A percentile compares a stretch with the other conserved stretches of the same genome.
Conservation (phyloP, 2,888 invertebrate genomes). For the Acrocyrtus sp. region DNA sequence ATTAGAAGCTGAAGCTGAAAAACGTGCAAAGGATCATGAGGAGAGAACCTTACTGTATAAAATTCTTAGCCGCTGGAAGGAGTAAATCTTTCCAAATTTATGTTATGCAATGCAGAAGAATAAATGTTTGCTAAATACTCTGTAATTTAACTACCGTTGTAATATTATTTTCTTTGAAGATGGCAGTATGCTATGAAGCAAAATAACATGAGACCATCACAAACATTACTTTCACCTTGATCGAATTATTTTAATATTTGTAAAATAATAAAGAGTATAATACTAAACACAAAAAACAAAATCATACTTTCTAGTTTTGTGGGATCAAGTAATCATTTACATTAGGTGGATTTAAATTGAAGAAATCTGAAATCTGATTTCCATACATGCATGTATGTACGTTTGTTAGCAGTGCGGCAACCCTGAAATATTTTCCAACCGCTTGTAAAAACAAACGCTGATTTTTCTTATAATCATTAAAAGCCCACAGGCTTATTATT, state of each 20-base stretch:
- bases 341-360: neutral
- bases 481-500: constrained; percentile 36
- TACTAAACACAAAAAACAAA: too few species aligned
- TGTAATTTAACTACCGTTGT: too few species aligned
- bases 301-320: neutral
- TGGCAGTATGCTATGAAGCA: neutral
- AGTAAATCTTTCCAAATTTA: too few species aligned
- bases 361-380: neutral
- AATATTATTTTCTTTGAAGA: too few species aligned
- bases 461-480: constrained; percentile 54
- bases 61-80: too few species aligned
- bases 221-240: neutral
- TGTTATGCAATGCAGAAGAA: too few species aligned
- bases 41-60: too few species aligned
- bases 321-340: constrained; percentile 2
- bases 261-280: neutral
- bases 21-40: neutral
- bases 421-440: constrained; percentile 50
- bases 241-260: too few species aligned
- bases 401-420: constrained; percentile 53
- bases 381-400: constrained; percentile 56
- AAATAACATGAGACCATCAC: neutral
- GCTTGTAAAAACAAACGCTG: constrained; percentile 54
- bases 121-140: too few species aligned
- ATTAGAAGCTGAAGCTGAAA: neutral